Conservation (phyloP, 2,113 vertebrate species). For the Jaculus jaculus region DNA sequence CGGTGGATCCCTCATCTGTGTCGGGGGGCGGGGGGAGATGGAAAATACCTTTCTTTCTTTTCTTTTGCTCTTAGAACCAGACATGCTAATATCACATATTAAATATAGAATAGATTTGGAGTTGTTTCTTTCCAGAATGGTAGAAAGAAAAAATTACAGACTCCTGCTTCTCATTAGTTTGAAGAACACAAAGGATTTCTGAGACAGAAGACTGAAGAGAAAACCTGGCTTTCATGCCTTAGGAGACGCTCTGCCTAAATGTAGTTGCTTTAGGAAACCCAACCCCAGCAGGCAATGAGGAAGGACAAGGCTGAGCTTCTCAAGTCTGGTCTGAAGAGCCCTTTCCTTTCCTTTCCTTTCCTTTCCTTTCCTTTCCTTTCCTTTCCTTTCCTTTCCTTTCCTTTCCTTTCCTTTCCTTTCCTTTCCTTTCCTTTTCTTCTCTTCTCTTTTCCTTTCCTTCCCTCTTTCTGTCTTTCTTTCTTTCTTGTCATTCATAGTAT, state of each 20-base stretch:
- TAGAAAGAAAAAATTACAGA: neutral
- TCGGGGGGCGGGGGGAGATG: neutral
- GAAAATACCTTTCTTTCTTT: neutral
- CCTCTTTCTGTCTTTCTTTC: neutral
- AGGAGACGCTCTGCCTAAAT: neutral
- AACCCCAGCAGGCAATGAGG: neutral
- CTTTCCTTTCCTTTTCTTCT: no score
- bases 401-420: no score
- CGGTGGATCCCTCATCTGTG: constrained; percentile 46
- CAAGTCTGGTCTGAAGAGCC: neutral
- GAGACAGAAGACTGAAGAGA: neutral
- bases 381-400: no score
- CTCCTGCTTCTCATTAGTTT: neutral
- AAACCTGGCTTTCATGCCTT: neutral
- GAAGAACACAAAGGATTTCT: neutral
- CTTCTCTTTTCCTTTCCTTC: no score
- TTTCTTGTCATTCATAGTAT: neutral
- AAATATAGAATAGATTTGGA: neutral
- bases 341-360: no score
- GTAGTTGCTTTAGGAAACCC: neutral
- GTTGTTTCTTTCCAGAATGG: neutral
- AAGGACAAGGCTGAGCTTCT: neutral
- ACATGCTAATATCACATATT: neutral
- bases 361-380: no score
- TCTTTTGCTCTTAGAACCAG: constrained; percentile 1